Conservation (phyloP, 2,113 vertebrate species). For the Erinaceus europaeus region DNA sequence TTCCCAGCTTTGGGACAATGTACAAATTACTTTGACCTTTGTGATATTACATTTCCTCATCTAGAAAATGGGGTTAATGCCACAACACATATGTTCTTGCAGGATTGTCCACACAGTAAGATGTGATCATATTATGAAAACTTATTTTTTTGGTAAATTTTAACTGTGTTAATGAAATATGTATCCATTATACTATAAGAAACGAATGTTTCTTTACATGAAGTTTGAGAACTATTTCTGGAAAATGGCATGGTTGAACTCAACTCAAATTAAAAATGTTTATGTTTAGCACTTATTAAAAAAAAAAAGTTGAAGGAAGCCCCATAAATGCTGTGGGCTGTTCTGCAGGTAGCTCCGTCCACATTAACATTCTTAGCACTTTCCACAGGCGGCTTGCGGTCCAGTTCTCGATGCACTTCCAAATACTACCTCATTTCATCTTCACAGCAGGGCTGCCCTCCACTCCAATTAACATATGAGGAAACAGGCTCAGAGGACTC, state of each 20-base stretch:
- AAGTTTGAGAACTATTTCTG: constrained; percentile 12
- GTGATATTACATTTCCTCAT: not conserved
- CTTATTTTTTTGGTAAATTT: constrained; percentile 33
- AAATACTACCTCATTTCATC: not conserved
- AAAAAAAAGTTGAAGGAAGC: not conserved
- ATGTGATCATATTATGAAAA: not conserved
- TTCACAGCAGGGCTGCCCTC: not conserved
- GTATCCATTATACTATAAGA: not conserved
- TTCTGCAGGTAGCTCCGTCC: not conserved
- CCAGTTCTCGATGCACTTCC: not conserved
- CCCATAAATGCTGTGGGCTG: not conserved
- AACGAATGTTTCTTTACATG: not conserved
- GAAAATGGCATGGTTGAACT: constrained; percentile 30
- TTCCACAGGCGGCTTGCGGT: not conserved
- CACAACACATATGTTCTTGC: not conserved
- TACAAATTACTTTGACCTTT: not conserved
- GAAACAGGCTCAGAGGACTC: not conserved
- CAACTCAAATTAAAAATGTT: not conserved
- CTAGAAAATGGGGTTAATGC: not conserved
- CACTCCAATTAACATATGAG: not conserved
- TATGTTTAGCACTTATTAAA: not conserved
- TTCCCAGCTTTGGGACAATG: too few relatives aligned
- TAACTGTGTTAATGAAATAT: constrained; percentile 1
- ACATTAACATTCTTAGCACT: not conserved
- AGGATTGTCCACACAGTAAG: not conserved